Evolutionary conservation across 1,140 invertebrate species (phyloP).

Genomic region (Drosophila sechellia): DNA sequence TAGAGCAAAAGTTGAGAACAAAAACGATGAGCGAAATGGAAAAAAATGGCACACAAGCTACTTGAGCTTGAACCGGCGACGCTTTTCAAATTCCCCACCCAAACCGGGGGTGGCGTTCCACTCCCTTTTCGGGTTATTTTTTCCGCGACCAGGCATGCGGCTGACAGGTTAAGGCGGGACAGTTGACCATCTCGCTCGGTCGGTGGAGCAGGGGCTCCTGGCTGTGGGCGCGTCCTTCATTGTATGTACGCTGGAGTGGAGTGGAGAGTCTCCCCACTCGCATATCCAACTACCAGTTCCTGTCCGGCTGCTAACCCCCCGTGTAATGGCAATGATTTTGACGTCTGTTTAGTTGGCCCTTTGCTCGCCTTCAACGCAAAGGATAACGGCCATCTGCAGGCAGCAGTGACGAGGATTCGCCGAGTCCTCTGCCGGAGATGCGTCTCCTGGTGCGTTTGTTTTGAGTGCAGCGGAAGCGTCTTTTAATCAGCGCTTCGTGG

Average conservation of each 20-base stretch:
- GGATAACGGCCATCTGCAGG: slow-evolving; percentile 62
- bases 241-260: slow-evolving; percentile 47
- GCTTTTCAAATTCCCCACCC: slow-evolving; percentile 34
- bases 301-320: slow-evolving; percentile 38
- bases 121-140: slow-evolving; percentile 20
- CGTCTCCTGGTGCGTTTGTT: slow-evolving; percentile 35
- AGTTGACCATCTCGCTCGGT: slow-evolving; percentile 61
- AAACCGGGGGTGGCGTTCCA: neutral
- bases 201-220: slow-evolving; percentile 11
- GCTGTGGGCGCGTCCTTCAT: slow-evolving; percentile 46
- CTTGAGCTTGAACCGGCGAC: slow-evolving; percentile 65
- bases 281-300: neutral
- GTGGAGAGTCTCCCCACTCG: neutral
- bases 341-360: slow-evolving; percentile 74
- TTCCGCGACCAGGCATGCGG: slow-evolving; percentile 58
- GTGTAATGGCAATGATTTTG: slow-evolving; percentile 75
- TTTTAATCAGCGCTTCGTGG: slow-evolving; percentile 70
- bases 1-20: slow-evolving; percentile 73
- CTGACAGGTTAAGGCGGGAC: slow-evolving; percentile 78
- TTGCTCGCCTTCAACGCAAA: slow-evolving; percentile 25
- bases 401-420: neutral
- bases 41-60: slow-evolving; percentile 76
- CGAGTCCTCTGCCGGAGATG: slow-evolving; percentile 26
- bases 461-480: slow-evolving; percentile 47
- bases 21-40: slow-evolving; percentile 33